Conservation (phyloP, 2,888 invertebrate species). For the Flexamia atlantica region DNA sequence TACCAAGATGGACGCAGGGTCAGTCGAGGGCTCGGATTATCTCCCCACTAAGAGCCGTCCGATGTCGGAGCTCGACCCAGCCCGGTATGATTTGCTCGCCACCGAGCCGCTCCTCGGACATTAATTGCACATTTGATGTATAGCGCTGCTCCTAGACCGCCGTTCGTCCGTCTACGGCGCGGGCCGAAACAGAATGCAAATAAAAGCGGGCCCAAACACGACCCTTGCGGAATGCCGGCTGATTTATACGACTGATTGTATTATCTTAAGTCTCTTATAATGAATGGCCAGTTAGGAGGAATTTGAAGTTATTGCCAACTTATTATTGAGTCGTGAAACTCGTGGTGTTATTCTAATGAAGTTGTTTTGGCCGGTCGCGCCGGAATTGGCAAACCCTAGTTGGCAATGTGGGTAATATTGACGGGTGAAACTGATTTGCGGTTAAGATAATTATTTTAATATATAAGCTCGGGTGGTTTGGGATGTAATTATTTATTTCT, state of each 20-base stretch:
- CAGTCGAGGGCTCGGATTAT: background rate
- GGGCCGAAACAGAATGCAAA: conserved; percentile 31
- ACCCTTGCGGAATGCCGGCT: conserved; percentile 21
- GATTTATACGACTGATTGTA: conserved; percentile 34
- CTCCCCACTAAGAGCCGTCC: background rate
- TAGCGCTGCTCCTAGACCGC: conserved; percentile 11
- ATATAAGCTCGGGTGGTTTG: too few species aligned
- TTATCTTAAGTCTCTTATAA: conserved; percentile 20
- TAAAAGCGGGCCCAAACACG: conserved; percentile 25
- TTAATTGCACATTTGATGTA: conserved; percentile 51
- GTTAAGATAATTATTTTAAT: too few species aligned
- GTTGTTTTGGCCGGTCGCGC: background rate
- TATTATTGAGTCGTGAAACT: conserved; percentile 26
- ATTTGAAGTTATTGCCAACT: conserved; percentile 20
- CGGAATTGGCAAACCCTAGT: conserved; percentile 3
- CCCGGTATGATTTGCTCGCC: conserved; percentile 36
- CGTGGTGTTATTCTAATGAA: background rate
- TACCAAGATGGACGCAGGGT: background rate
- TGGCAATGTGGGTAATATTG: background rate
- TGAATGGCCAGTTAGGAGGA: conserved; percentile 19
- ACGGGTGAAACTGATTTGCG: background rate
- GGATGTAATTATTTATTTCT: too few species aligned
- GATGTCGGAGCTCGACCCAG: background rate
- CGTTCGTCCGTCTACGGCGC: background rate
- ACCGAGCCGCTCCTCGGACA: conserved; percentile 36